Percentiles rank a stretch among this genome's conserved stretches.
These are phyloP conservation scores for Turdus rufiventris DNA, from an alignment of 2,113 vertebrate genomes.

Conservation along the genomic window DNA sequence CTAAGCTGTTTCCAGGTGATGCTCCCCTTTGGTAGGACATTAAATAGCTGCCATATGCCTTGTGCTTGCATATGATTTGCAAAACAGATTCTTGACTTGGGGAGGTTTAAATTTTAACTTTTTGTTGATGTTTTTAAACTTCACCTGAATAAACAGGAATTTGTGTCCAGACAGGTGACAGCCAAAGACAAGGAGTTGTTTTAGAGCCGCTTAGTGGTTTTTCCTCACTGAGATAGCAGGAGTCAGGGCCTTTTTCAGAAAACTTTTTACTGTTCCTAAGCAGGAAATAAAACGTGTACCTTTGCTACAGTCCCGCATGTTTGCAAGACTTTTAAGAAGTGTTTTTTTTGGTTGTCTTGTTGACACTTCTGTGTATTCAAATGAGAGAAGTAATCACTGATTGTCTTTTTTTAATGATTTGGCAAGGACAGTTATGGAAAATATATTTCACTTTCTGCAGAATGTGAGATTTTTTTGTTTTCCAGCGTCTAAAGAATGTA, in stretches of 20 bases:
- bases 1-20: not conserved
- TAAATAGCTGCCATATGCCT: not conserved
- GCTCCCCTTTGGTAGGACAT: not conserved
- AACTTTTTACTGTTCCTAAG: not conserved
- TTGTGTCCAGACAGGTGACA: not conserved
- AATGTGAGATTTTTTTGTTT: not conserved
- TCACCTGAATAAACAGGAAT: not conserved
- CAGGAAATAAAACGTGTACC: not conserved
- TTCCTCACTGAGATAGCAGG: not conserved
- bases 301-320: not conserved
- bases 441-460: not conserved
- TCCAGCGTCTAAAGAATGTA: not conserved
- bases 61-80: not conserved
- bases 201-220: not conserved
- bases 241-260: not conserved
- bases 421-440: not conserved
- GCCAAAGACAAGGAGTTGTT: not conserved
- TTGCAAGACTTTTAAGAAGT: not conserved
- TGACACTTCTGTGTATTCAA: not conserved
- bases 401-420: not conserved
- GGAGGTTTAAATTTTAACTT: conserved; percentile 5
- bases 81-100: not conserved
- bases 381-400: not conserved
- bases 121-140: not conserved
- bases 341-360: fast-evolving